phyloP scores from a whole-genome alignment of 2,797 vertebrate genomes.

The Phoebastria nigripes region DNA sequence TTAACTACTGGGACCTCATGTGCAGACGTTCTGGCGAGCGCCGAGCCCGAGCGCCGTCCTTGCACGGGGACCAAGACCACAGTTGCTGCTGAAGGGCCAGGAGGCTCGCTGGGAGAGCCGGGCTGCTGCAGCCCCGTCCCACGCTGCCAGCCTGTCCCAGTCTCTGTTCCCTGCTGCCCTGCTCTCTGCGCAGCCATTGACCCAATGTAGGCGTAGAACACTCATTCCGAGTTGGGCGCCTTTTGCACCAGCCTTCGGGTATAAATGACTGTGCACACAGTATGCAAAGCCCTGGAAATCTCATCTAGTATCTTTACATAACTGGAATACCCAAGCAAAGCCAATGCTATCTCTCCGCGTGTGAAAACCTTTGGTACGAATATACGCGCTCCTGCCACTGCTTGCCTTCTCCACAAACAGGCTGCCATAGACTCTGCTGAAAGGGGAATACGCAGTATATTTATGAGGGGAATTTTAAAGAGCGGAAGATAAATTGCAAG shows the following conservation, averaged over 20 bases:
- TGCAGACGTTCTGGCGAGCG: fast-evolving
- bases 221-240: background rate
- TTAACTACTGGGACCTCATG: fast-evolving
- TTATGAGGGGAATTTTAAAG: background rate
- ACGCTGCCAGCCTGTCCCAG: background rate
- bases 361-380: background rate
- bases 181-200: background rate
- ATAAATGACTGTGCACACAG: background rate
- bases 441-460: background rate
- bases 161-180: background rate
- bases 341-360: fast-evolving
- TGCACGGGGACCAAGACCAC: background rate
- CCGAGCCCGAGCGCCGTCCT: fast-evolving
- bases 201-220: background rate
- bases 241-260: background rate
- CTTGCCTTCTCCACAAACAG: background rate
- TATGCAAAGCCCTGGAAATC: background rate
- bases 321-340: background rate
- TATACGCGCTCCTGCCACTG: background rate
- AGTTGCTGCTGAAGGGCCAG: background rate
- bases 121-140: background rate
- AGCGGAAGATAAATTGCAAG: background rate
- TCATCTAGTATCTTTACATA: background rate
- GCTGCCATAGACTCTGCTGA: background rate
- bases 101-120: fast-evolving